phyloP scores from a whole-genome alignment of 2,797 vertebrate genomes.

The Girardinus metallicus region DNA sequence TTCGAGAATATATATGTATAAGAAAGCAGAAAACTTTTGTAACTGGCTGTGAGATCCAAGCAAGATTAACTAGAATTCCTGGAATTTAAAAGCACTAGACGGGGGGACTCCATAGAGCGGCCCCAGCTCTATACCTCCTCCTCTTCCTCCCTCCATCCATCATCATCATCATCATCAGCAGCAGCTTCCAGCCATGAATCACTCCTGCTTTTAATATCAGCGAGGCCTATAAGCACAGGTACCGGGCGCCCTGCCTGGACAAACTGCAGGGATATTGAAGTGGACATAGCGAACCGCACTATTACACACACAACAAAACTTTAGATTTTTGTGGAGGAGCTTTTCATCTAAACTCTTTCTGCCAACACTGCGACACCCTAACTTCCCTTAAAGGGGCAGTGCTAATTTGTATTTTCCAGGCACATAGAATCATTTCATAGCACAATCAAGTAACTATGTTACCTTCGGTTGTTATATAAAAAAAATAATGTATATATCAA shows the following conservation, averaged over 20 bases:
- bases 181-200: slow-evolving; percentile 56
- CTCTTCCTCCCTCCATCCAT: slow-evolving; percentile 27
- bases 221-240: slow-evolving; percentile 58
- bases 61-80: slow-evolving; percentile 63
- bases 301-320: slow-evolving; percentile 19
- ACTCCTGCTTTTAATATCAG: slow-evolving; percentile 67
- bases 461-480: too few species aligned
- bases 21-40: not conserved
- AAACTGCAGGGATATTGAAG: slow-evolving; percentile 73
- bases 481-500: too few species aligned
- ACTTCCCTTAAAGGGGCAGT: slow-evolving; percentile 7
- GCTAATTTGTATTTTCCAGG: too few species aligned
- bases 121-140: slow-evolving; percentile 32
- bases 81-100: slow-evolving; percentile 76
- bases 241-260: slow-evolving; percentile 71
- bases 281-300: slow-evolving; percentile 44
- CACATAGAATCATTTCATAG: too few species aligned
- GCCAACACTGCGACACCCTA: slow-evolving; percentile 22
- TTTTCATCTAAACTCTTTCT: slow-evolving; percentile 43
- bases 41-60: slow-evolving; percentile 37
- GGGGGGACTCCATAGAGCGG: slow-evolving; percentile 61
- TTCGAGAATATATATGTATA: not conserved
- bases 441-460: too few species aligned
- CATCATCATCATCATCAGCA: not conserved
- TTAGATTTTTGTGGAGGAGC: slow-evolving; percentile 38